Evolutionary conservation across 2,888 invertebrate species (phyloP), one percentile per base, ranked within the genome.

Genomic region (Empis stercorea): DNA sequence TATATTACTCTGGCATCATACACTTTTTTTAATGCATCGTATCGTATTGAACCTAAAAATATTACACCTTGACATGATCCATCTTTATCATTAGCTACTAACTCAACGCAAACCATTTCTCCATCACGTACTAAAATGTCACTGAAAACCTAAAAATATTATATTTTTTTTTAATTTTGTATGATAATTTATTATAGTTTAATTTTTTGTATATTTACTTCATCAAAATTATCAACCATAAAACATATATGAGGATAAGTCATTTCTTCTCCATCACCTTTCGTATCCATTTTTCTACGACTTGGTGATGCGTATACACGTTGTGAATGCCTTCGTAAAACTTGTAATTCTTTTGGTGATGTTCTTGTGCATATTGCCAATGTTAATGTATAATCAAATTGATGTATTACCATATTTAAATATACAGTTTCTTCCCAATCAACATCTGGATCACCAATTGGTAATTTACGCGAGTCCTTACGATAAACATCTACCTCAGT

Each of bases 361-460:
- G 96, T 97, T 64, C 97, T 80, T 52, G 95, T 95, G 73, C 97
- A 99, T 62, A 97, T 91, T 55, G 97, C 97, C 68, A 97, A 77
- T 40, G 97, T 97, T 51, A 99, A 77, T 51, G 89, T 94, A 72
- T 97, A 99, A 70, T 97, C 94, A 72, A 99, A 91, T 76, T 97
- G 96, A 72, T 99, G 97, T 65, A 99, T 87, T 60, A 97, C 84
- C 68, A 97, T 79, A 74, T 97, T 97, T 56, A 97, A 77, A 73
- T 96, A 97, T 54, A 97, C 94, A 48, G 96, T 97, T 75, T 99
- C 97, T 72, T 97, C 96, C 97, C 97, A 99, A 72, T 97, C 95
- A 60, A 96, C 86, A 54, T 89, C 89, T 39, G 88, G 87, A 73
- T 97, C 95, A 51, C 92, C 92, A 61, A 95, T 87, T 45, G 97